Percentiles rank a stretch among this genome's conserved stretches.
phyloP scores from a whole-genome alignment of 2,113 vertebrate genomes.

The Macaca mulatta region DNA sequence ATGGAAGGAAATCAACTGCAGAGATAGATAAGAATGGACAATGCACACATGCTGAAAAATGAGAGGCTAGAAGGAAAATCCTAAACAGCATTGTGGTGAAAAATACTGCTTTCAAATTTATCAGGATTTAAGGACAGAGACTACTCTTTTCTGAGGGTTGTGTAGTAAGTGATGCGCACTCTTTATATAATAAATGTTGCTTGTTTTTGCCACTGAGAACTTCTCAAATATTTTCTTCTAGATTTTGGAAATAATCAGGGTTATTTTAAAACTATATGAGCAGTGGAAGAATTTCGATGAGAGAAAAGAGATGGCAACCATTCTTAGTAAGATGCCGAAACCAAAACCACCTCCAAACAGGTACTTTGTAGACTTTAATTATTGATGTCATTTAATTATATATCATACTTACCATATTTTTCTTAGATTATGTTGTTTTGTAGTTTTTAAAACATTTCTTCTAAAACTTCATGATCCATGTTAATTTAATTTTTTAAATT shows the following conservation, averaged over 20 bases:
- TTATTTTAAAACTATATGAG: conserved; percentile 98
- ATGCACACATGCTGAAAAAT: neutral
- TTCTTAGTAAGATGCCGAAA: conserved; percentile 99
- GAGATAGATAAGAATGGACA: neutral
- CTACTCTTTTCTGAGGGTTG: neutral
- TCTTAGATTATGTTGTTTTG: conserved; percentile 26
- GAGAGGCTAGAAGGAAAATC: neutral
- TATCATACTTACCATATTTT: neutral
- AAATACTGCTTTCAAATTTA: neutral
- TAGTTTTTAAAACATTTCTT: conserved; percentile 35
- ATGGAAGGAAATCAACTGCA: neutral
- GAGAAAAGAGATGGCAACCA: conserved; percentile 96
- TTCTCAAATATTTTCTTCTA: conserved; percentile 79
- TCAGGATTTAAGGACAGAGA: neutral
- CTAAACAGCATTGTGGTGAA: neutral
- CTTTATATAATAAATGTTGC: neutral
- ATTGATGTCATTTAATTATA: conserved; percentile 32
- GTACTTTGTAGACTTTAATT: conserved; percentile 80
- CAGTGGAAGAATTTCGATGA: conserved; percentile 99
- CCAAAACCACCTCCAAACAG: conserved; percentile 99
- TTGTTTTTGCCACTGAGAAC: conserved; percentile 39
- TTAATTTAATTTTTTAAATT: neutral
- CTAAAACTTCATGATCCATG: neutral
- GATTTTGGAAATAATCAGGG: conserved; percentile 99
- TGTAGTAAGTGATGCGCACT: neutral